Evolutionary conservation across 2,888 invertebrate species (phyloP).

Genomic region (Pseudoips prasinana): DNA sequence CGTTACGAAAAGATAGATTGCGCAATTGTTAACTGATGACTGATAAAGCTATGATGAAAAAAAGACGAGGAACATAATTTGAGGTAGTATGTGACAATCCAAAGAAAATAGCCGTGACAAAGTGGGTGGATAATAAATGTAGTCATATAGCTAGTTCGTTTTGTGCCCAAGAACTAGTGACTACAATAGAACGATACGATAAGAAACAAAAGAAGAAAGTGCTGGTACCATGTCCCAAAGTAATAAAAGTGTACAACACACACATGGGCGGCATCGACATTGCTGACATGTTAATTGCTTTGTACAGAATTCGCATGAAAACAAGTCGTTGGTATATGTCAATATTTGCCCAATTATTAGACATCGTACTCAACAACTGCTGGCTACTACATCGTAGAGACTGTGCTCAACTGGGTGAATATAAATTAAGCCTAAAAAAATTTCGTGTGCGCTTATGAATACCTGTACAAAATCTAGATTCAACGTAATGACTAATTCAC

Average conservation of each 20-base stretch:
- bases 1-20: constrained; percentile 7
- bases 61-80: constrained; percentile 6
- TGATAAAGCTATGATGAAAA: constrained; percentile 2
- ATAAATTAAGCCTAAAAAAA: constrained; percentile 2
- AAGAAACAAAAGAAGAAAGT: constrained; percentile 6
- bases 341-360: constrained; percentile 9
- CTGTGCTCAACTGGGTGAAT: constrained; percentile 1
- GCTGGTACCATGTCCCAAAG: constrained; percentile 9
- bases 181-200: constrained; percentile 14
- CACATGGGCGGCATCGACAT: constrained; percentile 18
- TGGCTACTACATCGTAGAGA: constrained; percentile 10
- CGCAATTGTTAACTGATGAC: constrained; percentile 2
- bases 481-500: too few species aligned
- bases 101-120: constrained; percentile 5
- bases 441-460: constrained; percentile 2
- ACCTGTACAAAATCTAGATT: background rate
- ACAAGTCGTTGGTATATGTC: constrained; percentile 18
- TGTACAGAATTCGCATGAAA: constrained; percentile 8
- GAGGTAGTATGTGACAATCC: constrained; percentile 2
- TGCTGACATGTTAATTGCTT: constrained; percentile 4
- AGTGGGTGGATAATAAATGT: constrained; percentile 7
- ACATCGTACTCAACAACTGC: constrained; percentile 8
- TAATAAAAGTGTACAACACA: constrained; percentile 15
- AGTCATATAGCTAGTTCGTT: constrained; percentile 6
- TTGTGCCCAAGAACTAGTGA: constrained; percentile 19